These are phyloP conservation scores for Apoda limacodes DNA, from an alignment of 2,888 invertebrate genomes.

Conservation along the genomic window DNA sequence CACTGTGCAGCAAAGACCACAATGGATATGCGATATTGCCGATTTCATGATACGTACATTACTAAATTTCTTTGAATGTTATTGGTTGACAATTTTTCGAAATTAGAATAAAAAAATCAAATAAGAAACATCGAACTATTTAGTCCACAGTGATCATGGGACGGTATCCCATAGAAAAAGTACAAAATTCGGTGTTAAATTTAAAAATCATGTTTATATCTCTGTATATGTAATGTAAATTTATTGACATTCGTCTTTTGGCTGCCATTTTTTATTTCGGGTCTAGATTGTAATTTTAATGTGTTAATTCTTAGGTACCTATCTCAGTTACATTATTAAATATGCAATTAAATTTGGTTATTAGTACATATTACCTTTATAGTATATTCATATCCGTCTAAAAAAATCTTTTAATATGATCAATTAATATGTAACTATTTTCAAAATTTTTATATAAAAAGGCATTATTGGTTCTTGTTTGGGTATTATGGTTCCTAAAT, in stretches of 20 bases:
- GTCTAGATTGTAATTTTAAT: slow-evolving; percentile 58
- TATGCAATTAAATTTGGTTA: too few relatives aligned
- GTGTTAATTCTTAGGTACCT: too few relatives aligned
- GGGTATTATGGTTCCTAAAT: slow-evolving; percentile 71
- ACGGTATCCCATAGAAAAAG: slow-evolving; percentile 58
- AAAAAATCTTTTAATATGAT: slow-evolving; percentile 51
- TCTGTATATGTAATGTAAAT: slow-evolving; percentile 52
- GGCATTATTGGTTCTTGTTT: slow-evolving; percentile 62
- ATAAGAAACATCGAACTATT: slow-evolving; percentile 65
- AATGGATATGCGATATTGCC: slow-evolving; percentile 39
- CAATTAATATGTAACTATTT: slow-evolving; percentile 58
- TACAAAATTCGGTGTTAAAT: slow-evolving; percentile 69
- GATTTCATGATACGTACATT: not conserved
- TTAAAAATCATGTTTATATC: slow-evolving; percentile 32
- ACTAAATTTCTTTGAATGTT: slow-evolving; percentile 30
- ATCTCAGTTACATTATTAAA: too few relatives aligned
- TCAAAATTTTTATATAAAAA: slow-evolving; percentile 64
- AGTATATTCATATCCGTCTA: slow-evolving; percentile 63
- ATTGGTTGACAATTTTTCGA: slow-evolving; percentile 65
- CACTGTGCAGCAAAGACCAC: slow-evolving; percentile 66
- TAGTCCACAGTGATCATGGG: slow-evolving; percentile 64
- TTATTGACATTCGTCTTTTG: slow-evolving; percentile 48
- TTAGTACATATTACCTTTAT: slow-evolving; percentile 51
- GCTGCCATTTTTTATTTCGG: slow-evolving; percentile 50
- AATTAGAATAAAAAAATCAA: slow-evolving; percentile 61